Evolutionary conservation across 2,113 vertebrate genomes (phyloP).

Genomic region (Trichomycterus rosablanca): DNA sequence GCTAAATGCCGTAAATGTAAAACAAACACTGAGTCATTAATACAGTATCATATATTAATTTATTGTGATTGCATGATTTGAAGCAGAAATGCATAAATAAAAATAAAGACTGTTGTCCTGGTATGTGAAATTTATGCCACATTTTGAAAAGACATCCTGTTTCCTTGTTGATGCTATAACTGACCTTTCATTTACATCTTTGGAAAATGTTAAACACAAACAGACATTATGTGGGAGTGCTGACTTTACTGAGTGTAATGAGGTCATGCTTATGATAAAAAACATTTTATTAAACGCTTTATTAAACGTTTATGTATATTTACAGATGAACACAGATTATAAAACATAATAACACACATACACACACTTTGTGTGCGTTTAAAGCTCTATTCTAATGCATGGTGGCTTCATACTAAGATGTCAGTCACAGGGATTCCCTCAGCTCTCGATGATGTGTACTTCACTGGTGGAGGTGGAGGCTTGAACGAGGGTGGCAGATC

Average conservation of each 20-base stretch:
- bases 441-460: conserved; percentile 50
- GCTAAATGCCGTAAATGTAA: no score
- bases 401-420: conserved; percentile 19
- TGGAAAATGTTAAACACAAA: background rate
- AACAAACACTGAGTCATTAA: no score
- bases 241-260: background rate
- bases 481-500: conserved; percentile 63
- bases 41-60: no score
- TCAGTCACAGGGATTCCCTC: conserved; percentile 25
- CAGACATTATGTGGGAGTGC: background rate
- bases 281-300: no score
- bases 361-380: background rate
- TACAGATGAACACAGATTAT: background rate
- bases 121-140: no score
- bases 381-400: background rate
- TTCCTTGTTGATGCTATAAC: no score
- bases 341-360: no score
- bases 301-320: no score
- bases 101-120: no score
- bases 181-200: conserved; percentile 10
- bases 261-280: background rate
- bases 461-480: conserved; percentile 66
- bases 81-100: no score
- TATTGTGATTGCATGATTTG: no score
- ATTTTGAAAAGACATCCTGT: background rate